These are phyloP conservation scores for Clitarchus hookeri DNA, from an alignment of 2,888 invertebrate genomes.

Conservation along the genomic window DNA sequence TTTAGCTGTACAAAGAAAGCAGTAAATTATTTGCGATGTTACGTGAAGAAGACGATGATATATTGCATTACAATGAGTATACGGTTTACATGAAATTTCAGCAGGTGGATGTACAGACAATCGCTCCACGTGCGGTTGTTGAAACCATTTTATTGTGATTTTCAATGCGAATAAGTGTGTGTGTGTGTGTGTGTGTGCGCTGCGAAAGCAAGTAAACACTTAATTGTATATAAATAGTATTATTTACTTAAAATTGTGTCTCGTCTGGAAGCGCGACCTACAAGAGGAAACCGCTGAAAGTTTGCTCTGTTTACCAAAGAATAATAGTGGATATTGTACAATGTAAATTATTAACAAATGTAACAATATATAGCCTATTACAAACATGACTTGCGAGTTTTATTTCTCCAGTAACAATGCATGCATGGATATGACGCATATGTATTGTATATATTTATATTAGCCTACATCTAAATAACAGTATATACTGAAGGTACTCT, in stretches of 20 bases:
- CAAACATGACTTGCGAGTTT: background rate
- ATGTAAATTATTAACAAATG: constrained; percentile 39
- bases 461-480: too few species aligned
- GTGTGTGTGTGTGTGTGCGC: constrained; percentile 34
- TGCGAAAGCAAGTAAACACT: constrained; percentile 34
- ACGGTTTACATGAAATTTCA: background rate
- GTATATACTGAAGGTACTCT: too few species aligned
- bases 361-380: constrained; percentile 38
- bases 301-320: constrained; percentile 25
- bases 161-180: constrained; percentile 16
- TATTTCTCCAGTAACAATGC: background rate
- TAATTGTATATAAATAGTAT: constrained; percentile 35
- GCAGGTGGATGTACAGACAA: background rate
- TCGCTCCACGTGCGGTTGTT: background rate
- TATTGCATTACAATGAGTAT: background rate
- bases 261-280: background rate
- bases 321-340: constrained; percentile 37
- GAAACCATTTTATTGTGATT: background rate
- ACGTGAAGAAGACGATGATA: background rate
- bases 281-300: background rate
- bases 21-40: background rate
- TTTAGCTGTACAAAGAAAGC: background rate
- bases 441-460: too few species aligned
- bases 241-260: constrained; percentile 15
- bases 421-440: too few species aligned